These are phyloP conservation scores for Drosophila cardini DNA, from an alignment of 1,140 invertebrate genomes.

Conservation along the genomic window DNA sequence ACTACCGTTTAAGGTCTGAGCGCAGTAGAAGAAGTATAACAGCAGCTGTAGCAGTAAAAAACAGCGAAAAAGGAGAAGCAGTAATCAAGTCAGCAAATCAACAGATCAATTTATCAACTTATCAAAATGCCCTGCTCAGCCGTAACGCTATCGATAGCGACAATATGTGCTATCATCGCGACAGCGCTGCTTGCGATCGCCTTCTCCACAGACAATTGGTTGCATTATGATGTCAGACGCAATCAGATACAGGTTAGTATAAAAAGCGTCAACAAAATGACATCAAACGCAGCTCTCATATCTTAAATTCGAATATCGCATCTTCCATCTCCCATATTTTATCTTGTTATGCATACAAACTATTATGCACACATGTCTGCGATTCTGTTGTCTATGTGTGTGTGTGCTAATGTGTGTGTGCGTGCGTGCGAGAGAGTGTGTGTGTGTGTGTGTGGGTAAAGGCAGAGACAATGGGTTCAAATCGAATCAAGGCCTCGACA, in stretches of 20 bases:
- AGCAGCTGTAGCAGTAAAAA: constrained; percentile 16
- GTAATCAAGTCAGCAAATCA: constrained; percentile 8
- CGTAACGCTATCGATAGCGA: constrained; percentile 96
- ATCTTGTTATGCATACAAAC: constrained; percentile 31
- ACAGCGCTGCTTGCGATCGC: constrained; percentile 95
- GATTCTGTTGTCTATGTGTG: not conserved
- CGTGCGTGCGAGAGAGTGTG: not conserved
- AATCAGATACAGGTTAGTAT: constrained; percentile 92
- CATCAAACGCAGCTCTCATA: constrained; percentile 29
- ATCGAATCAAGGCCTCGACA: constrained; percentile 41
- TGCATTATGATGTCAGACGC: constrained; percentile 95
- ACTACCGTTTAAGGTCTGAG: constrained; percentile 29
- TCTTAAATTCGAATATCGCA: constrained; percentile 21
- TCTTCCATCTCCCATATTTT: constrained; percentile 20
- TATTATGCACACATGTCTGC: constrained; percentile 7
- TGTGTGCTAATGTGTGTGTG: not conserved
- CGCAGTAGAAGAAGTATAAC: constrained; percentile 20
- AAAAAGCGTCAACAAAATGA: constrained; percentile 46
- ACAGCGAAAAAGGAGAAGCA: constrained; percentile 7
- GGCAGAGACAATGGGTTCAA: constrained; percentile 26
- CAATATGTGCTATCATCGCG: constrained; percentile 96
- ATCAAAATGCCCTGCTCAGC: constrained; percentile 95
- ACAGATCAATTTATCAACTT: constrained; percentile 14
- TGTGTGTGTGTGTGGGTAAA: not conserved
- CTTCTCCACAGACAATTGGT: constrained; percentile 98